These are phyloP conservation scores for Paelopatides confundens DNA, from an alignment of 53 echinoderm and acorn worm genomes.

Conservation along the genomic window DNA sequence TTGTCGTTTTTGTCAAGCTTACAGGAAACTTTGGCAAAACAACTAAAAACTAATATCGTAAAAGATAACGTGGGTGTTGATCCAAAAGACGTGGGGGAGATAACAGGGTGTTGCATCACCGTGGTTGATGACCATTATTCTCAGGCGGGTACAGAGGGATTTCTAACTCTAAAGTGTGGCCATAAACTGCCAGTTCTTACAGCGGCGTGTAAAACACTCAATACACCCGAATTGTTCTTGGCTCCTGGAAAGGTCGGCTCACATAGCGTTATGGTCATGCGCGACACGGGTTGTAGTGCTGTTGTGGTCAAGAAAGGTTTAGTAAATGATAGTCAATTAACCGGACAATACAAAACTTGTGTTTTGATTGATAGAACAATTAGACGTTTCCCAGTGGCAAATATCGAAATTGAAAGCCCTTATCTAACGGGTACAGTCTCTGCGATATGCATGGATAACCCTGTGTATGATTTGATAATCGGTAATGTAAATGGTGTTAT, in stretches of 20 bases:
- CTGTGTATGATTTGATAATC: constrained; percentile 59
- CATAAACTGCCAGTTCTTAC: no score
- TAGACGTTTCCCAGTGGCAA: constrained; percentile 44
- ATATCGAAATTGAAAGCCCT: constrained; percentile 39
- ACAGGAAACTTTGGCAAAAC: no score
- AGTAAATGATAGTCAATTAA: not conserved
- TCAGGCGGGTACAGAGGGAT: no score
- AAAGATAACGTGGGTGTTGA: no score
- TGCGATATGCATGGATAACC: constrained; percentile 48
- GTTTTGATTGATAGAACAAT: constrained; percentile 58
- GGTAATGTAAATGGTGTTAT: constrained; percentile 47
- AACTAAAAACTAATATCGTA: no score
- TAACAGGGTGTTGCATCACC: no score
- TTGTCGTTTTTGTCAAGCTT: no score
- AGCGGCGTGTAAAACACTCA: no score
- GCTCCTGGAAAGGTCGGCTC: not conserved
- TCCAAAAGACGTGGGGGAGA: no score
- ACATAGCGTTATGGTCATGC: constrained; percentile 15
- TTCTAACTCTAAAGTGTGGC: no score
- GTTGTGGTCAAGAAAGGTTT: constrained; percentile 36
- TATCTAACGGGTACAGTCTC: constrained; percentile 22
- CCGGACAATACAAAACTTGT: not conserved
- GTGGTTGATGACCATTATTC: no score
- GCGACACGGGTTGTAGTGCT: constrained; percentile 68
- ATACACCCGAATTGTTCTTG: no score